Conservation (phyloP, 1,140 invertebrate genomes). For the Neotoxoptera formosana region DNA sequence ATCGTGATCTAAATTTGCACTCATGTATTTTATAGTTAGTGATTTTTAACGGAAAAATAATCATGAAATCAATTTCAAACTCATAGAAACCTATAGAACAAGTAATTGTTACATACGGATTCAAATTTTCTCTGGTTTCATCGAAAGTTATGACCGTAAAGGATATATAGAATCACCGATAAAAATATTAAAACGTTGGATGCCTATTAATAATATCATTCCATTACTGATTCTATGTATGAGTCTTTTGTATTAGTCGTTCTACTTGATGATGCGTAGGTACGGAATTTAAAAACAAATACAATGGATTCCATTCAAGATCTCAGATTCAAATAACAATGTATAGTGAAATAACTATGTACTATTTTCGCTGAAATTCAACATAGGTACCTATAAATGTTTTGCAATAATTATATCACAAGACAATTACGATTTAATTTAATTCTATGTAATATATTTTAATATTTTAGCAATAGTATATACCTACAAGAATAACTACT, state of each 20-base stretch:
- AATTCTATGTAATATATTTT: not conserved
- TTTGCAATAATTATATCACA: not conserved
- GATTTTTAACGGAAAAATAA: not conserved
- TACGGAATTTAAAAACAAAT: not conserved
- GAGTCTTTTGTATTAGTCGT: not conserved
- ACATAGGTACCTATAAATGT: not conserved
- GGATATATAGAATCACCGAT: too few species aligned
- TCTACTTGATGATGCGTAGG: not conserved
- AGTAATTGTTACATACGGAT: not conserved
- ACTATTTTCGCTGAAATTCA: not conserved
- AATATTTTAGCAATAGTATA: not conserved
- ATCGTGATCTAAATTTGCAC: too few species aligned
- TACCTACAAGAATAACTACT: not conserved
- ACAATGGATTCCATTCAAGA: not conserved
- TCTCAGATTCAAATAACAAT: not conserved
- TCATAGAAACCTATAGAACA: too few species aligned
- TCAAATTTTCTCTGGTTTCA: too few species aligned
- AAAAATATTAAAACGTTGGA: too few species aligned
- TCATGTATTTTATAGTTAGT: too few species aligned
- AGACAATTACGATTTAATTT: not conserved
- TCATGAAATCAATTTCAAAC: not conserved
- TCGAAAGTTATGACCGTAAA: too few species aligned
- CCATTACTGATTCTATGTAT: not conserved
- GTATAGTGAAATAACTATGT: not conserved
- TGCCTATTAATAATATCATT: too few species aligned